These are phyloP conservation scores for Melinopterus prodromus DNA, from an alignment of 2,888 invertebrate species.

Conservation along the genomic window DNA sequence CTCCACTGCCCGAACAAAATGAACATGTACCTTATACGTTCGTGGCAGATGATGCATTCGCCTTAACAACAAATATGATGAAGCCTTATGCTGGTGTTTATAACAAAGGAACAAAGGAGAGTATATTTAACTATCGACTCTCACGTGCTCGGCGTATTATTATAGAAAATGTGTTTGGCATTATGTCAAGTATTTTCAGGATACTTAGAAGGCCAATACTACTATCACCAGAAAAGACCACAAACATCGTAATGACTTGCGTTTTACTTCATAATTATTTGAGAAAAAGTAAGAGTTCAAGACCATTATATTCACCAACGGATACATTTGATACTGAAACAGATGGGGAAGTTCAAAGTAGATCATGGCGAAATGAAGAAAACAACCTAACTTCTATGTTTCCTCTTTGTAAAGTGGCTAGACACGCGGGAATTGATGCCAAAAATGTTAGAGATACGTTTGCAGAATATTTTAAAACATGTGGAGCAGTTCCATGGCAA, in stretches of 20 bases:
- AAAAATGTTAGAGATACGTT: constrained; percentile 19
- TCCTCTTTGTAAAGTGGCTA: constrained; percentile 16
- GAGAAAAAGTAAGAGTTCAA: constrained; percentile 21
- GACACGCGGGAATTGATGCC: constrained; percentile 16
- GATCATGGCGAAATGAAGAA: constrained; percentile 23
- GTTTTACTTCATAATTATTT: constrained; percentile 24
- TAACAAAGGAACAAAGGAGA: constrained; percentile 34
- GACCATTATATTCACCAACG: constrained; percentile 15
- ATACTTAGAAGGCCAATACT: constrained; percentile 27
- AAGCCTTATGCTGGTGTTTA: constrained; percentile 38
- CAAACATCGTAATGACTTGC: constrained; percentile 21
- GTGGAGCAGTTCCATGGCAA: constrained; percentile 16
- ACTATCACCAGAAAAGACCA: constrained; percentile 25
- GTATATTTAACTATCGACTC: constrained; percentile 43
- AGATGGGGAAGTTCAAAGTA: constrained; percentile 8
- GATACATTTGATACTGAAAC: constrained; percentile 8
- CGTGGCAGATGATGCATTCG: constrained; percentile 44
- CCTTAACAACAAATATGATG: constrained; percentile 41
- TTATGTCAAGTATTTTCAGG: constrained; percentile 29
- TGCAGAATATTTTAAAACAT: constrained; percentile 20
- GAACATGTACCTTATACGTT: constrained; percentile 42
- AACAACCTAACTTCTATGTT: constrained; percentile 14
- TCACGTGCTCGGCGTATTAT: constrained; percentile 38
- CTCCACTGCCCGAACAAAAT: constrained; percentile 19
- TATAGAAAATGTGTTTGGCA: constrained; percentile 43